Conservation (phyloP, 2,888 invertebrate species). For the Xanthorhoe spadicearia region DNA sequence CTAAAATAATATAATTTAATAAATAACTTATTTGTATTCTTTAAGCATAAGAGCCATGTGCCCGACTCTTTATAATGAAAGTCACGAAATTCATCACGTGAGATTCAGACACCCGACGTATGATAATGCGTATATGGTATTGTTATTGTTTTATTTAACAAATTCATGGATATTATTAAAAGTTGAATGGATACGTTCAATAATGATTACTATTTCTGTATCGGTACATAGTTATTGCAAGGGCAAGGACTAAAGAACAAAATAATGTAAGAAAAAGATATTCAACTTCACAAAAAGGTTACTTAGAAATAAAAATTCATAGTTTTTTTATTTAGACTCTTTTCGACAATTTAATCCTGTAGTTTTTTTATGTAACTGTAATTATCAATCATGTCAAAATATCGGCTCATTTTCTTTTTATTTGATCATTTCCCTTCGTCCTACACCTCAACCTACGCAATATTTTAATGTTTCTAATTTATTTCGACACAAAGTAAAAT, state of each 20-base stretch:
- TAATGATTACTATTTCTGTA: neutral
- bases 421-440: neutral
- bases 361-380: too few relatives aligned
- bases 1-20: constrained; percentile 10
- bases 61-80: constrained; percentile 27
- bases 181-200: neutral
- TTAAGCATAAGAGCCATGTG: constrained; percentile 18
- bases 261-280: neutral
- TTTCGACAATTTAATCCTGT: too few relatives aligned
- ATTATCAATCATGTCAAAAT: too few relatives aligned
- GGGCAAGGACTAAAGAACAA: too few relatives aligned
- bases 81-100: constrained; percentile 28
- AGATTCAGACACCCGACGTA: constrained; percentile 19
- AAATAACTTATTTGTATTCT: constrained; percentile 21
- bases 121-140: constrained; percentile 5
- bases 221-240: neutral
- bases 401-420: neutral
- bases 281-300: too few relatives aligned
- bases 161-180: neutral
- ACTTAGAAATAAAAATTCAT: too few relatives aligned
- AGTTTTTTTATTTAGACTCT: too few relatives aligned
- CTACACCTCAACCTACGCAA: constrained; percentile 9
- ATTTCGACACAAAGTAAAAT: constrained; percentile 9
- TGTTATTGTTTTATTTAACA: constrained; percentile 4
- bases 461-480: constrained; percentile 14